Evolutionary conservation across 2,797 vertebrate species (phyloP).

Genomic region (Muraenolepis orangiensis): DNA sequence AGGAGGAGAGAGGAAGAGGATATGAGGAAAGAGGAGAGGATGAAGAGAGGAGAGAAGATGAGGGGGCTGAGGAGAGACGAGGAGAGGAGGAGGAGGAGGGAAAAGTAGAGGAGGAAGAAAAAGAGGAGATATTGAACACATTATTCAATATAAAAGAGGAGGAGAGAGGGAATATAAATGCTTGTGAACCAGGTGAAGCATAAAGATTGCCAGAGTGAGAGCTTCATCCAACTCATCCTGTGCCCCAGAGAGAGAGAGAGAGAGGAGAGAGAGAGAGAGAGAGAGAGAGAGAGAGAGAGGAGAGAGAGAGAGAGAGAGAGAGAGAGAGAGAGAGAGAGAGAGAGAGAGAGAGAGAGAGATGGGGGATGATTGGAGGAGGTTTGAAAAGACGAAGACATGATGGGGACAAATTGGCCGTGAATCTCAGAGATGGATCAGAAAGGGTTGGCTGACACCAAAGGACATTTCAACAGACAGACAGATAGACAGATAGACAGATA

Average conservation of each 20-base stretch:
- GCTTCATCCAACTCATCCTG: conserved; percentile 41
- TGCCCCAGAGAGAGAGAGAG: conserved; percentile 48
- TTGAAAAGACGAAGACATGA: conserved; percentile 58
- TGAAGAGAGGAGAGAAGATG: not conserved
- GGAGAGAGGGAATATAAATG: conserved; percentile 24
- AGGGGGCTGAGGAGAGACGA: not conserved
- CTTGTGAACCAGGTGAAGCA: conserved; percentile 23
- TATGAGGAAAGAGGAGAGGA: conserved; percentile 4
- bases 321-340: no score
- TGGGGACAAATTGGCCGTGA: conserved; percentile 70
- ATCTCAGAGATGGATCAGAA: conserved; percentile 70
- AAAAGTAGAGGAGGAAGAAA: conserved; percentile 5
- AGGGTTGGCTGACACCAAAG: conserved; percentile 67
- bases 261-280: conserved; percentile 51
- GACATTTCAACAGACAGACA: conserved; percentile 56
- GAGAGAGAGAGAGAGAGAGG: conserved; percentile 37
- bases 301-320: not conserved
- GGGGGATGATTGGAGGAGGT: conserved; percentile 25
- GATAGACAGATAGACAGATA: conserved; percentile 34
- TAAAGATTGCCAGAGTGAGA: conserved; percentile 25
- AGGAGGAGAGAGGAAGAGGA: not conserved
- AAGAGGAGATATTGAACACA: conserved; percentile 14
- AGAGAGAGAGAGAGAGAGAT: conserved; percentile 1
- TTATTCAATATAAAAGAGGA: conserved; percentile 10
- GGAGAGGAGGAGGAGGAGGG: not conserved